Evolutionary conservation across 2,888 invertebrate genomes (phyloP), one percentile per base, ranked within the genome.

Genomic region (Perdita meconis): DNA sequence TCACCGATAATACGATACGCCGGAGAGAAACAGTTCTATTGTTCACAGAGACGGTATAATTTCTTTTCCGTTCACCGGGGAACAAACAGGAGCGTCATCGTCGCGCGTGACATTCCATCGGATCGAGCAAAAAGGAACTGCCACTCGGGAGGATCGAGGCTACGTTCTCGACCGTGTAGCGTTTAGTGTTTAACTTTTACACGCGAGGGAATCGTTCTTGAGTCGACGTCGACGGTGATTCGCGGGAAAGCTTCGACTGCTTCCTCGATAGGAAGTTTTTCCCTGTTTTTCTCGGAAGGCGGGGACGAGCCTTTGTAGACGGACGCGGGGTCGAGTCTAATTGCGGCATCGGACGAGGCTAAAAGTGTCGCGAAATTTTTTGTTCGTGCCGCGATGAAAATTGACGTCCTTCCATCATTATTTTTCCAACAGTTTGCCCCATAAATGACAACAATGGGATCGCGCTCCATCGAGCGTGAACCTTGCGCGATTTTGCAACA

Each of bases 281-380:
- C n/a, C 22, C 34, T n/a, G 10, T n/a, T 4, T 10, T 44, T 6
- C 5, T n/a, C 8, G 1, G 8, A 16, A 38, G 10, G 1, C 19
- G 13, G 10, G 30, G 60, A 75, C 57, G 67, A 78, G 74, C 74
- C 74, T 80, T 84, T 78, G n/a, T n/a, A n/a, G n/a, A 79, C 78
- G 16, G 74, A 53, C 44, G 2, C 57, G 60, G 50, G 63, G 69
- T 34, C 6, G 36, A 76, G 75, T 53, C 22, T 60, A 73, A 80
- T 80, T 68, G 50, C 68, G n/a, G 38, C 44, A 44, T 64, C n/a
- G 61, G 36, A 38, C 59, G 34, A 16, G 51, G 67, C 3, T 56
- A 53, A 64, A 75, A 64, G 55, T 36, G 22, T 56, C 26, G 55
- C 47, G 53, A 63, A n/a, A 42, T 50, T 59, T 51, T 69, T 26